Base-by-base conservation (phyloP, 1,140 invertebrate genomes). In the Copidosoma floridanum region DNA sequence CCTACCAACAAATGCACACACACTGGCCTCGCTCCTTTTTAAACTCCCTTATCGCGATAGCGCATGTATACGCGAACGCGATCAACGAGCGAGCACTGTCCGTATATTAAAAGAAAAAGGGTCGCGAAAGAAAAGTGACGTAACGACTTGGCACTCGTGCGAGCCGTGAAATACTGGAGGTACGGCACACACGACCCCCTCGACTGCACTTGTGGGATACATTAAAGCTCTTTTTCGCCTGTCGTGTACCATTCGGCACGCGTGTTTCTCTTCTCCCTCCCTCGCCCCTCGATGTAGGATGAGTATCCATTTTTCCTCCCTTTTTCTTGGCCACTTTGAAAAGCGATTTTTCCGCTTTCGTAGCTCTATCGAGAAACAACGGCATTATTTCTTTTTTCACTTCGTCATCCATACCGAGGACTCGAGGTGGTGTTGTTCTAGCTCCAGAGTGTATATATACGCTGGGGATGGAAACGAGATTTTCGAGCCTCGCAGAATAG, bases 131-230 rank as follows among this genome's bases (percentile, higher is more conserved):
- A 18, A 51, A 51, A 35, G 26, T 51, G 21, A 57, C 41, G 41
- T 57, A 57, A 57, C 46, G 46, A 41, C 55, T 57, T 57, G 55
- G 46, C 55, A 50, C 46, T 56, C 23, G n/a, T 32, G 21, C 41
- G 35, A 41, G 44, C 55, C 47, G 56, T 51, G 38, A 58, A 51
- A 51, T 58, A 58, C 27, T 43, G 27, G n/a, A n/a, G n/a, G n/a
- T n/a, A n/a, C n/a, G n/a, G n/a, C n/a, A n/a, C 37, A 5, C 12
- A 16, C 18, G 16, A n/a, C 1, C 32, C 26, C 18, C 6, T 3
- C 6, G 1, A 12, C 46, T 46, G 44, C 46, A 57, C 46, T 57
- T 50, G 40, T 50, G n/a, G n/a, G n/a, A n/a, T n/a, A n/a, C n/a
- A n/a, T n/a, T n/a, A n/a, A n/a, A n/a, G n/a, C n/a, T n/a, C n/a